Evolutionary conservation across 2,888 invertebrate species (phyloP), one percentile per base, ranked within the genome.

Genomic region (Pyralis farinalis): DNA sequence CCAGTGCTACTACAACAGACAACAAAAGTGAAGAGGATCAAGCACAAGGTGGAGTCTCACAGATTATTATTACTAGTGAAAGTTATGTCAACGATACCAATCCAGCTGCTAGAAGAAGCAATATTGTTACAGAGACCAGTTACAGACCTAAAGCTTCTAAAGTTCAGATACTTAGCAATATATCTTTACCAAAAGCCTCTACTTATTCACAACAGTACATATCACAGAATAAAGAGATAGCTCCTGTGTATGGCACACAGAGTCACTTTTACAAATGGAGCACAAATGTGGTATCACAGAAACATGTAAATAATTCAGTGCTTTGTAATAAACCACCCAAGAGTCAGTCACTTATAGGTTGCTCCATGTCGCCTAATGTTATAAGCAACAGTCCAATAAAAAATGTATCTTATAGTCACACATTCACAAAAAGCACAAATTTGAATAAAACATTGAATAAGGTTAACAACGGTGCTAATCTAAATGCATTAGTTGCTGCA

Each of bases 121-220:
- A 85, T 50, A 80, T 85, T 43, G 76, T 84, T 6, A 72, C 81
- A 37, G 87, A 88, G 46, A 76, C 86, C 11, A 84, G 69, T 58
- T 87, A 83, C 42, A 66, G 81, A 50, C 78, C 83, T 1, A 87
- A 88, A 48, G 48, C 79, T 39, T 81, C 89, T 3, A 90, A 90
- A 71, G 89, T 90, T 32, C 90, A 90, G 53, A 90, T 90, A 57
- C 67, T 90, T 47, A 89, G 90, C 50, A 89, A 88, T 49, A 85
- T 90, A 68, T 78, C 88, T 44, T 60, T 90, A 52, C 84, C 88
- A 1, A 88, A 88, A 62, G 82, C 66, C 51, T 63, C 86, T 34
- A 77, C 65, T 54, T 86, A 81, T 52, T 71, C 77, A 20, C 85
- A 80, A 49, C 80, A 81, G 51, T 87, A 81, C 47, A 68, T 83